Conservation (phyloP, 2,797 vertebrate species). For the Crocidura indochinensis region DNA sequence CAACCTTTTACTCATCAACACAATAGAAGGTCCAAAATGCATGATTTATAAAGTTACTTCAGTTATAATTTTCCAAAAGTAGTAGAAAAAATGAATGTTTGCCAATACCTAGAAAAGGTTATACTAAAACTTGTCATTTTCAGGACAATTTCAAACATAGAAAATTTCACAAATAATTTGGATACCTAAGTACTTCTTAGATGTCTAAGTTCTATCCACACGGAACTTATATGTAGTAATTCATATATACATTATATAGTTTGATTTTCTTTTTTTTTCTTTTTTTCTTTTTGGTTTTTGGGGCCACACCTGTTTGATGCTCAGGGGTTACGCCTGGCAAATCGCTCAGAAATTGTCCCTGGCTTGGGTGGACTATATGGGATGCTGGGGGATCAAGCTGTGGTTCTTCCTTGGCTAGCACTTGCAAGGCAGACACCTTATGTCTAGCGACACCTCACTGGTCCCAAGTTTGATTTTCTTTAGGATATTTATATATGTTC, state of each 20-base stretch:
- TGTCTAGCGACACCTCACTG: no score
- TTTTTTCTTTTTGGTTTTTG: no score
- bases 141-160: not conserved
- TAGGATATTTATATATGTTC: no score
- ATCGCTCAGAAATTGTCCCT: no score
- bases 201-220: not conserved
- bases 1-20: constrained; percentile 1
- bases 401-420: no score
- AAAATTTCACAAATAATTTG: not conserved
- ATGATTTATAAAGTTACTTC: not conserved
- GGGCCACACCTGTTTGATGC: no score
- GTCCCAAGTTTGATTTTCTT: no score
- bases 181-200: not conserved
- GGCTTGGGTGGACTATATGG: no score
- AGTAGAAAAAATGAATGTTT: not conserved
- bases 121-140: not conserved
- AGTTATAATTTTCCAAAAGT: not conserved
- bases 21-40: not conserved
- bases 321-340: no score
- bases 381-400: no score
- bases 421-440: no score
- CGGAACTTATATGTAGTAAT: not conserved
- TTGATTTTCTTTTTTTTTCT: no score
- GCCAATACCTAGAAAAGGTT: not conserved
- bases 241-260: not conserved